Conservation (phyloP, 2,113 vertebrate species). For the Epinephelus fuscoguttatus region DNA sequence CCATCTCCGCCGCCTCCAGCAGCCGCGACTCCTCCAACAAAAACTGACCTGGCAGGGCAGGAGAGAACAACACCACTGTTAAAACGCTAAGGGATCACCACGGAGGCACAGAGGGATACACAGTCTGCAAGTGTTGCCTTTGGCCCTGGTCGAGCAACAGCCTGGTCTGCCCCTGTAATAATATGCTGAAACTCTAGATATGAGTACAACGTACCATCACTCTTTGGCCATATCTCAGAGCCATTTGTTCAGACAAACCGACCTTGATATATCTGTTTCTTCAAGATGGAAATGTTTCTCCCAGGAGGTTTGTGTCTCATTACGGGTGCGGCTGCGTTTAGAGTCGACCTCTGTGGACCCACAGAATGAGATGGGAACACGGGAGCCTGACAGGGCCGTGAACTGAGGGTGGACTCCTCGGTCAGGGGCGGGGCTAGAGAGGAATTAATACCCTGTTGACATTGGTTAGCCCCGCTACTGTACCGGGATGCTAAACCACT, state of each 20-base stretch:
- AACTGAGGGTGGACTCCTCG: slow-evolving; percentile 41
- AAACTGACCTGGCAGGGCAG: slow-evolving; percentile 91
- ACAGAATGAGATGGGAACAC: slow-evolving; percentile 24
- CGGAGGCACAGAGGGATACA: slow-evolving; percentile 45
- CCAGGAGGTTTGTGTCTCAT: slow-evolving; percentile 41
- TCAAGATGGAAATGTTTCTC: slow-evolving; percentile 38
- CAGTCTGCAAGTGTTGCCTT: slow-evolving; percentile 56
- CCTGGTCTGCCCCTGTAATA: slow-evolving; percentile 42
- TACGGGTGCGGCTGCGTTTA: slow-evolving; percentile 30
- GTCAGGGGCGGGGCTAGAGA: slow-evolving; percentile 49
- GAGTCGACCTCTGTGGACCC: slow-evolving; percentile 17
- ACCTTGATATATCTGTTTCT: slow-evolving; percentile 49
- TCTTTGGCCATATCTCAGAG: slow-evolving; percentile 59
- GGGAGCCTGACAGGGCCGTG: slow-evolving; percentile 38
- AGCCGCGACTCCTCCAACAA: slow-evolving; percentile 95
- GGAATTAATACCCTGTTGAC: slow-evolving; percentile 71
- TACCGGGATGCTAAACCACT: slow-evolving; percentile 57
- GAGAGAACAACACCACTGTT: slow-evolving; percentile 55
- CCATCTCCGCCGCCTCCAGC: slow-evolving; percentile 97
- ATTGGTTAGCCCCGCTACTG: slow-evolving; percentile 63
- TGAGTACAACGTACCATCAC: slow-evolving; percentile 35
- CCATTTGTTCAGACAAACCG: slow-evolving; percentile 70
- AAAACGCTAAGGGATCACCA: slow-evolving; percentile 51
- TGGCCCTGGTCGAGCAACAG: slow-evolving; percentile 47
- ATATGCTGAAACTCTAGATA: slow-evolving; percentile 65